Conservation (phyloP, 2,797 vertebrate genomes). For the Anas capensis region DNA sequence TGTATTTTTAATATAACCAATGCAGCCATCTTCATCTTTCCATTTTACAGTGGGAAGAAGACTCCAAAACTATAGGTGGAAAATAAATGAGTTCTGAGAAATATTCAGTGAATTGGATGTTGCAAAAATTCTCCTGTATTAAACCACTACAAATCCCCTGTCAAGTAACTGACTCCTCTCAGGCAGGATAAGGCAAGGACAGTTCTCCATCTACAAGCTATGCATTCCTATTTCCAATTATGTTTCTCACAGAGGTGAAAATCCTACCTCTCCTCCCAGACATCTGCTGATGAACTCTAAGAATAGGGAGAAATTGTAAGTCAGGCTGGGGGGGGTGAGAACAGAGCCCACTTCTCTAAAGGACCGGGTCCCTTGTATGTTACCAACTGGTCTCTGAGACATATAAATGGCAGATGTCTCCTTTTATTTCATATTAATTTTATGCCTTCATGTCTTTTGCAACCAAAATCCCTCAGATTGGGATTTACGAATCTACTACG, state of each 20-base stretch:
- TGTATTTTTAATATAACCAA: slow-evolving; percentile 40
- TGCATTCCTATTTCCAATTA: not conserved
- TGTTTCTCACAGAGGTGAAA: not conserved
- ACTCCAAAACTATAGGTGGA: not conserved
- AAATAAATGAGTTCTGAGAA: not conserved
- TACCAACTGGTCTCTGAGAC: not conserved
- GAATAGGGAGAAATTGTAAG: not conserved
- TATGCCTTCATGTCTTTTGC: not conserved
- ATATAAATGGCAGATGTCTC: not conserved
- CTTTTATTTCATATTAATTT: not conserved
- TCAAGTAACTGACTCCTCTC: not conserved
- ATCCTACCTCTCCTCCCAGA: not conserved
- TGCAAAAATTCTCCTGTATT: not conserved
- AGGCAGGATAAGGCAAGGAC: not conserved
- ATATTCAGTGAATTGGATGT: not conserved
- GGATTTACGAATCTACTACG: not conserved
- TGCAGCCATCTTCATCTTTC: not conserved
- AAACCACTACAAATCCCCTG: not conserved
- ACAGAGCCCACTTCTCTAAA: not conserved
- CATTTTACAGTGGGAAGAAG: not conserved
- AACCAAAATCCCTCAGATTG: not conserved
- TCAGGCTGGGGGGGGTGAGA: not conserved
- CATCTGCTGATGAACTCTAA: not conserved
- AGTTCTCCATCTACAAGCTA: not conserved
- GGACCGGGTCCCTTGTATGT: not conserved